Base-by-base conservation (phyloP, 2,113 vertebrate genomes). In the Ochotona curzoniae region DNA sequence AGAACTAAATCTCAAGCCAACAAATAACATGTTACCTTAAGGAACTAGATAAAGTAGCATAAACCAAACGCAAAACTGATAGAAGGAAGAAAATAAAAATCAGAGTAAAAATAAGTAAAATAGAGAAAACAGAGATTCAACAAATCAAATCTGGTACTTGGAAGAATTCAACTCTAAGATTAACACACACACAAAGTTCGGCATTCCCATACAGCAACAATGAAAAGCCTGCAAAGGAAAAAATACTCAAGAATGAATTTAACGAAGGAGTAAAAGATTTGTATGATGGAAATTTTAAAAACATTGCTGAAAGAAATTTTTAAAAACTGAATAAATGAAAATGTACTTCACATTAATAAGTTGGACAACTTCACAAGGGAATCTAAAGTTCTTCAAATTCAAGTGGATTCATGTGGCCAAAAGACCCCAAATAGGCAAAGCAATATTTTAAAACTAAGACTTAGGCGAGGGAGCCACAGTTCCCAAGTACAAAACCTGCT, bases 321-420 rank as follows among this genome's bases (percentile, higher is more conserved):
- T 69, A 70, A 85, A 70, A 32, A 74, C 30, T 44, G 70, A 83
- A 80, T 47, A 86, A 89, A 47, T 60, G 30, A 7, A 82, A 85
- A 61, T 74, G 12, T 21, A 76, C 60, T 26, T 32, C 44, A 71
- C 25, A 8, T 76, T 95, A 54, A 89, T 70, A 8, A 92, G 85
- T 20, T 54, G 13, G 44, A 93, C 87, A n/a, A 83, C 67, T 91
- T 28, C 15, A 54, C 32, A 44, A 86, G 76, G 35, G 18, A 20
- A 95, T 75, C 25, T 71, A 88, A 4, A 92, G 21, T 76, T 84
- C 14, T 54, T 89, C 67, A 80, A 94, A 89, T 76, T 82, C 61
- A 76, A 47, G 64, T 70, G 44, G 12, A 70, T 89, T 47, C 66
- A 8, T 44, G 38, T 44, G 38, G 38, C 38, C 35, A 89, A 32